Base-by-base conservation (phyloP, 2,888 invertebrate genomes). In the Pristionchus japonicus region DNA sequence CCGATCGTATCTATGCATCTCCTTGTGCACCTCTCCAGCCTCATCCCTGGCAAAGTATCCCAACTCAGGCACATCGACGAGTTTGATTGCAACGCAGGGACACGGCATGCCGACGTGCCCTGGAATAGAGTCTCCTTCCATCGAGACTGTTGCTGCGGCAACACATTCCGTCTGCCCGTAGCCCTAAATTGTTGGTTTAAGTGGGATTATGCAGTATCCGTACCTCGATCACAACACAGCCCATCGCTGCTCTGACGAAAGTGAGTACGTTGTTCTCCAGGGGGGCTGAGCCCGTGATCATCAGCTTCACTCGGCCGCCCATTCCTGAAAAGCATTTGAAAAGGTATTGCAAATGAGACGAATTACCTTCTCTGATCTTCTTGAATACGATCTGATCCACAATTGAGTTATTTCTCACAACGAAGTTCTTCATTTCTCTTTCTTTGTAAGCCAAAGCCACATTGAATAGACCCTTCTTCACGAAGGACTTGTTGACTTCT, bases 31-130 rank as follows among this genome's bases (percentile, higher is more conserved):
- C 89, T 94, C 94, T 80, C 94, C 94, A 2, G 91, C 90, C 20
- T 92, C 89, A 82, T 94, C 92, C 31, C 90, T 91, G 37, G 95
- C 94, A 91, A 90, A 95, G 92, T 95, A 95, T 87, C 98, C 97
- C 98, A 99, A 98, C 95, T 99, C 99, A 89, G 98, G 98, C 90
- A 98, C 98, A 95, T 99, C 98, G 91, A 97, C 97, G 93, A 99
- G 95, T 96, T 98, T 99, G 92, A 99, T 96, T 95, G 97, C 97
- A 95, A 97, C 97, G 95, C 98, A 98, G 92, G 97, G 97, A 89
- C 98, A 97, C 89, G 99, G 98, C 93, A 98, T 98, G 88, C 99
- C 99, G 89, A 99, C 98, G 95, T 98, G 98, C 70, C 95, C 95
- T 11, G 94, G 92, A 31, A 90, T 77, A 13, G 92, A 90, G 87